These are phyloP conservation scores for Crambe crambe DNA, from an alignment of 37 sponge, comb jelly and placozoan genomes.

Conservation along the genomic window DNA sequence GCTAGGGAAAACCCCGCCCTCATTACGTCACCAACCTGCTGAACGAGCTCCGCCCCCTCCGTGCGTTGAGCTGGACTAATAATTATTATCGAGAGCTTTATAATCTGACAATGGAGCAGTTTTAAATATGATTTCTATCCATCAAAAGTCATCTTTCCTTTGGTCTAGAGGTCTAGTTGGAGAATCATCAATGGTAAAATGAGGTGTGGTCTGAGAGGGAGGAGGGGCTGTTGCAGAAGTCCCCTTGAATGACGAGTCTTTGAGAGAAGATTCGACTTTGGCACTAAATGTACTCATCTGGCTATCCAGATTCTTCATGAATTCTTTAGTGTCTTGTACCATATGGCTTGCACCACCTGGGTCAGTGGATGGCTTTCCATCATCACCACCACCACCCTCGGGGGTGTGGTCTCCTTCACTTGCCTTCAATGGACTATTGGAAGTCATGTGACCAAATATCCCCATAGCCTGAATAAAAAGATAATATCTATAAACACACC, in stretches of 20 bases:
- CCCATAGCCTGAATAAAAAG: constrained; percentile 77
- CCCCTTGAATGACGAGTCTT: no score
- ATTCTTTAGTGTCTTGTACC: neutral
- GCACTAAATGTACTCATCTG: neutral
- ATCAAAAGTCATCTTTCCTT: no score
- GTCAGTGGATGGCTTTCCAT: neutral
- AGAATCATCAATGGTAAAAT: constrained; percentile 62
- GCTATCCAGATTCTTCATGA: neutral
- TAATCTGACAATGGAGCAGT: no score
- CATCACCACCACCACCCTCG: neutral
- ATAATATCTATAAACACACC: neutral
- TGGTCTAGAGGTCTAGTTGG: constrained; percentile 48
- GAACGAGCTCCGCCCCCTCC: no score
- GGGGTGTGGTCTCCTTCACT: constrained; percentile 8
- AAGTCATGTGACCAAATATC: constrained; percentile 75
- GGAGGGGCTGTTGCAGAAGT: neutral
- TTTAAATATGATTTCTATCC: no score
- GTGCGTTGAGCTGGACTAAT: no score
- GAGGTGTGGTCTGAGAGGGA: constrained; percentile 3
- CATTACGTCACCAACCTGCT: no score
- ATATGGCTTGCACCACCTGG: neutral
- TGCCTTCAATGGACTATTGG: constrained; percentile 1
- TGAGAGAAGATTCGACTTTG: neutral
- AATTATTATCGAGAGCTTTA: no score
- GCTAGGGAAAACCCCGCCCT: constrained; percentile 1